phyloP scores from a whole-genome alignment of 2,797 vertebrate species.

The Atherinosoma microstoma region DNA sequence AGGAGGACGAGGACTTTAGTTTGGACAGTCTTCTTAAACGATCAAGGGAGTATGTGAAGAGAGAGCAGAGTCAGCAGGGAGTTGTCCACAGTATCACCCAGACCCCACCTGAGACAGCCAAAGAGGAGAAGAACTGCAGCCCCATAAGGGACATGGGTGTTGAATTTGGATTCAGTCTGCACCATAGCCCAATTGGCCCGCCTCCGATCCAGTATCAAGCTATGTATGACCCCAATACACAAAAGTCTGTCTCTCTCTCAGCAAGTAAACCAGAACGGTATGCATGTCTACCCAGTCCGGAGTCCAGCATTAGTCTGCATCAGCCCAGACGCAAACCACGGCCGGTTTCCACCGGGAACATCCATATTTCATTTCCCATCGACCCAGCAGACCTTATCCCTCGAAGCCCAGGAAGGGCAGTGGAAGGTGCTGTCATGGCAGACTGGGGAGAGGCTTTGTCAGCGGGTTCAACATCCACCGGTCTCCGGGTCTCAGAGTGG shows the following conservation, averaged over 20 bases:
- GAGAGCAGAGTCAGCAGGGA: conserved; percentile 83
- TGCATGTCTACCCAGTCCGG: conserved; percentile 83
- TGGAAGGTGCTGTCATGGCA: conserved; percentile 34
- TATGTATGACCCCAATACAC: conserved; percentile 34
- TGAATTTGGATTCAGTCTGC: conserved; percentile 72
- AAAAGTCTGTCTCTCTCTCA: conserved; percentile 42
- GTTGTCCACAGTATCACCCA: conserved; percentile 45
- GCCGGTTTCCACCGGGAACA: conserved; percentile 90
- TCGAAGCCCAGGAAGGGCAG: conserved; percentile 62
- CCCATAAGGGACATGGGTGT: conserved; percentile 23
- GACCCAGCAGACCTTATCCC: conserved; percentile 87
- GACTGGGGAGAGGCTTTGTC: conserved; percentile 41
- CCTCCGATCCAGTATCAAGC: conserved; percentile 51
- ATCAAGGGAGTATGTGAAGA: conserved; percentile 89
- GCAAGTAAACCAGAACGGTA: conserved; percentile 70
- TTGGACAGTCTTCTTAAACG: conserved; percentile 92
- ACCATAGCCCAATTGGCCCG: conserved; percentile 63
- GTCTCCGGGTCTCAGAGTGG: conserved; percentile 36
- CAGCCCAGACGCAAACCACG: conserved; percentile 87
- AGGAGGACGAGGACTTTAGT: conserved; percentile 83
- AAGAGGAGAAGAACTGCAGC: conserved; percentile 83
- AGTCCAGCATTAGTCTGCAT: conserved; percentile 84
- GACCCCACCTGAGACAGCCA: conserved; percentile 76
- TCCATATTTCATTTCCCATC: conserved; percentile 88
- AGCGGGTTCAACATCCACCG: conserved; percentile 24